Base-by-base conservation (phyloP, 2,113 vertebrate genomes). In the Sylvietta virens region DNA sequence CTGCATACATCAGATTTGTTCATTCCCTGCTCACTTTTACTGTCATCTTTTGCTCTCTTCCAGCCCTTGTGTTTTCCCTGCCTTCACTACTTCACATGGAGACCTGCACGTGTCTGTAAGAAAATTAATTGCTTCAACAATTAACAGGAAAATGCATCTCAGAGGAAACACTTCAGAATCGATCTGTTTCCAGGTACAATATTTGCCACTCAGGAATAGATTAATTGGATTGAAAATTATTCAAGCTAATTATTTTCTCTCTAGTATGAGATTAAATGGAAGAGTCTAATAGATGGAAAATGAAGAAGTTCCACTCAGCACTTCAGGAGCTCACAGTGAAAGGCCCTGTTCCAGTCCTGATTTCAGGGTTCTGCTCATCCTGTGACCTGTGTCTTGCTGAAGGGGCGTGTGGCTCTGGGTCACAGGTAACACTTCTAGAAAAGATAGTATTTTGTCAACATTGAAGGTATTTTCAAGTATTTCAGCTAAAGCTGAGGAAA, bases 61-160 rank as follows among this genome's bases (percentile, higher is more conserved):
- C 31, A 17, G 22, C 24, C 20, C 61, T 58, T 39, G 60, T 72
- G 30, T 35, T 74, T 72, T 42, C 37, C 50, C 45, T 73, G 28
- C 64, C 45, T 90, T 50, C 78, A 14, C 50, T 54, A n/a, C 51
- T 42, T 70, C n/a, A n/a, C 62, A 77, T 40, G 70, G 48, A 91
- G 76, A 54, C 44, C 77, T 74, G 37, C 78, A 33, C 26, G 44
- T 90, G 92, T 83, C 81, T 95, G 90, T 85, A 64, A 92, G 94
- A 93, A 96, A 97, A 97, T 97, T 95, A 97, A 97, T 96, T 96
- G 95, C 96, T 94, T 78, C 91, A 69, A 71, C 96, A 82, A 91
- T 89, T 95, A 95, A 96, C 65, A 86, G 53, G 56, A 72, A 88
- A 95, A 73, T 30, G 44, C 61, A 60, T 97, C 97, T 96, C 97